Conservation (phyloP, 2,888 invertebrate genomes). For the Andrena camellia region DNA sequence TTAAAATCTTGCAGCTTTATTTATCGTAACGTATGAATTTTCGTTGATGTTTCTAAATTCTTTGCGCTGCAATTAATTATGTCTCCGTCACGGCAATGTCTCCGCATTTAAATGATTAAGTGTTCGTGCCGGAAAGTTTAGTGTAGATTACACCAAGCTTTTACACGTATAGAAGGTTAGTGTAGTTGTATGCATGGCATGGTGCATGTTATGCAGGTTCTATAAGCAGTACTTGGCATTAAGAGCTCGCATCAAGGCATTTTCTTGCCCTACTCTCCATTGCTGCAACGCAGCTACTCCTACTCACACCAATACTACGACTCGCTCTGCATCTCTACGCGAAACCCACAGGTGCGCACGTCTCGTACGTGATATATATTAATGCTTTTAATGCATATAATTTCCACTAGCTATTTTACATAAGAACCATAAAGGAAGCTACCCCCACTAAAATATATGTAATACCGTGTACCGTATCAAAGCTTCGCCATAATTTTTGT, state of each 20-base stretch:
- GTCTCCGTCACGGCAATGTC: constrained; percentile 10
- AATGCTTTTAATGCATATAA: constrained; percentile 42
- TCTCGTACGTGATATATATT: constrained; percentile 66
- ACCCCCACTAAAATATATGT: constrained; percentile 5
- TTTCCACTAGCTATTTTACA: constrained; percentile 19
- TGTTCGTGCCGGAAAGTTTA: constrained; percentile 9
- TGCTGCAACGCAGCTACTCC: constrained; percentile 84
- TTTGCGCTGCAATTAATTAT: constrained; percentile 29
- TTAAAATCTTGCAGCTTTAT: constrained; percentile 44
- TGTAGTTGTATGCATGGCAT: constrained; percentile 82
- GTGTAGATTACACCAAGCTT: constrained; percentile 28
- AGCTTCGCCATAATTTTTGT: constrained; percentile 24
- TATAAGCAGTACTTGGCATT: constrained; percentile 95
- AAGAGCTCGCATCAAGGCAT: constrained; percentile 95
- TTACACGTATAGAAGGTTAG: constrained; percentile 64
- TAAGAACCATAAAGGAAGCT: constrained; percentile 11
- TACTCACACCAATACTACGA: constrained; percentile 85
- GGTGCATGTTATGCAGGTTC: constrained; percentile 89
- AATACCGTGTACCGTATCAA: constrained; percentile 21
- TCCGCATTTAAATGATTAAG: constrained; percentile 40
- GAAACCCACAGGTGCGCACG: constrained; percentile 85
- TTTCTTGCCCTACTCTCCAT: constrained; percentile 91
- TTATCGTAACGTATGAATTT: constrained; percentile 39
- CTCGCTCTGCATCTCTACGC: constrained; percentile 88
- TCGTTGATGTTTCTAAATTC: constrained; percentile 27